These are phyloP conservation scores for Rachycentron canadum DNA, from an alignment of 2,797 vertebrate species.

Conservation along the genomic window DNA sequence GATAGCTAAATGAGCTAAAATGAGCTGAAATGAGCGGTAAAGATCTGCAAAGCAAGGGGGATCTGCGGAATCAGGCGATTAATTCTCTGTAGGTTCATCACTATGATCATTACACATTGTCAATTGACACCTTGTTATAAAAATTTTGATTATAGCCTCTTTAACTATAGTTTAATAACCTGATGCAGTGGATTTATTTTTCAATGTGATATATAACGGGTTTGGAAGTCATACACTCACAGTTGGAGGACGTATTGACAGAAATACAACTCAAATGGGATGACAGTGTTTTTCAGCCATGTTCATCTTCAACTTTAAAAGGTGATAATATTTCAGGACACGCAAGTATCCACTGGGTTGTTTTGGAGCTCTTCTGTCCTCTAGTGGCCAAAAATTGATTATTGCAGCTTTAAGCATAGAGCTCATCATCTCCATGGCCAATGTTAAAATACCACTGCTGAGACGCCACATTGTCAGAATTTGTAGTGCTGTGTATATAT, in stretches of 20 bases:
- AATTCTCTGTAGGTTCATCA: constrained; percentile 1
- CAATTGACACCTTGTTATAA: constrained; percentile 8
- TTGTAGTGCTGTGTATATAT: constrained; percentile 45
- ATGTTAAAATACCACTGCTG: constrained; percentile 45
- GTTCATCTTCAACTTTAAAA: constrained; percentile 27
- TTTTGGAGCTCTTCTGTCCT: constrained; percentile 71
- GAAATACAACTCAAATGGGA: not conserved
- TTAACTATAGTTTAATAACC: not conserved
- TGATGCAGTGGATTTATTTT: not conserved
- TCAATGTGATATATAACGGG: not conserved
- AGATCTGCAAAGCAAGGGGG: not conserved
- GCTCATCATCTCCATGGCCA: constrained; percentile 34
- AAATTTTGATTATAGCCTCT: constrained; percentile 5
- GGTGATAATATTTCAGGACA: constrained; percentile 32
- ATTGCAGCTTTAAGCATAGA: constrained; percentile 52
- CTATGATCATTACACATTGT: not conserved
- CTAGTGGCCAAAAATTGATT: constrained; percentile 62
- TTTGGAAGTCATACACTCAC: not conserved
- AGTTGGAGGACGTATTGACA: not conserved
- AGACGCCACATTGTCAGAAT: constrained; percentile 37
- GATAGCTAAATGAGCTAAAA: not conserved
- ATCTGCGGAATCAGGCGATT: not conserved
- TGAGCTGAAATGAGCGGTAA: not conserved
- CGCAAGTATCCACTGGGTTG: constrained; percentile 12
- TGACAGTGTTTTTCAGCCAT: constrained; percentile 14